Percentiles rank a stretch among this genome's conserved stretches.
Conservation (phyloP, 2,113 vertebrate species). For the Calypte anna region DNA sequence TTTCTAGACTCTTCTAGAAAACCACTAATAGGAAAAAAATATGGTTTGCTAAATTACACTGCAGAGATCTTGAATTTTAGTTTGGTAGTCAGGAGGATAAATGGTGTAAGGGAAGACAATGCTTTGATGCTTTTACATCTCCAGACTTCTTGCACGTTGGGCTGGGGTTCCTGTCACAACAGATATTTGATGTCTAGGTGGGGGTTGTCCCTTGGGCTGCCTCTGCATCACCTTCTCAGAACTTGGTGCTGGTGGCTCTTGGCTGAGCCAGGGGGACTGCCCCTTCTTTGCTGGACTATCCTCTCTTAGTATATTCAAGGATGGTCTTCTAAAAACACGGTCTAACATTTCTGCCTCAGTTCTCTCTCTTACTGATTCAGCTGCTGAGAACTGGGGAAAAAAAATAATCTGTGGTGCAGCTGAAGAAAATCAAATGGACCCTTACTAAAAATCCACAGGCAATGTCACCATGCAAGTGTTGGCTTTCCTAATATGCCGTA, state of each 20-base stretch:
- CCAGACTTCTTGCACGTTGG: not conserved
- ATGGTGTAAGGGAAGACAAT: not conserved
- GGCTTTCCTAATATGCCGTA: not conserved
- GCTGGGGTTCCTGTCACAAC: not conserved
- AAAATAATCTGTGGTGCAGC: not conserved
- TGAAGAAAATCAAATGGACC: not conserved
- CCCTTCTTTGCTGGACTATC: not conserved
- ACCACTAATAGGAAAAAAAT: not conserved
- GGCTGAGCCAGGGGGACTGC: accelerated
- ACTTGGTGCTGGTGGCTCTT: accelerated
- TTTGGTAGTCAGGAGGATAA: not conserved
- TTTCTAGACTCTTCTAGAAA: not conserved
- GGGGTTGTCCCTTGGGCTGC: not conserved
- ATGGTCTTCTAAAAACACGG: not conserved
- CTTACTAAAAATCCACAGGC: not conserved
- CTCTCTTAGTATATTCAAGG: not conserved
- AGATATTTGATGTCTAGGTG: not conserved
- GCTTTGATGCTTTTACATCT: not conserved
- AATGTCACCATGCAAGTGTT: not conserved
- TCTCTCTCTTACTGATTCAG: not conserved
- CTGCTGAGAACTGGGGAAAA: not conserved
- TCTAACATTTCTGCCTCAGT: not conserved
- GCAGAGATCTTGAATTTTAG: not conserved
- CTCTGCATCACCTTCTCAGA: not conserved
- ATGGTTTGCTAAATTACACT: not conserved